Percentiles rank a stretch among this genome's conserved stretches.
These are phyloP conservation scores for Macrosteles quadrilineatus DNA, from an alignment of 1,140 invertebrate species.

Conservation along the genomic window DNA sequence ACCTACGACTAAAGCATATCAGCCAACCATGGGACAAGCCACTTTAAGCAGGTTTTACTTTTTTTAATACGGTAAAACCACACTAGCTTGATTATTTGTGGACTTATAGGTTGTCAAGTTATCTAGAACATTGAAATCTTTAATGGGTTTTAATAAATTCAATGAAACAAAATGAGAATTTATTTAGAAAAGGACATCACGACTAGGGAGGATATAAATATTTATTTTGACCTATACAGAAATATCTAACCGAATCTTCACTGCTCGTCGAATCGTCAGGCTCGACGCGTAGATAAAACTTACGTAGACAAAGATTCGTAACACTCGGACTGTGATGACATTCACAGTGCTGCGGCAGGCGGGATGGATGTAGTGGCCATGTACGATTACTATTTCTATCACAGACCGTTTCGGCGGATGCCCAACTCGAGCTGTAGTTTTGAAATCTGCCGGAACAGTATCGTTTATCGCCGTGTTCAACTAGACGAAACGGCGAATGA, in stretches of 20 bases:
- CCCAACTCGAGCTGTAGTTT: not conserved
- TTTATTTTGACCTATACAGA: not conserved
- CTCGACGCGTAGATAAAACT: not conserved
- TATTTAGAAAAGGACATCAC: too few relatives aligned
- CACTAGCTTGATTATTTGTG: too few relatives aligned
- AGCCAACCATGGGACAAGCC: too few relatives aligned
- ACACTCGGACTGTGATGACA: too few relatives aligned
- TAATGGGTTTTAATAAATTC: too few relatives aligned
- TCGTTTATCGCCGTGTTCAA: not conserved
- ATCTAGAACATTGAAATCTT: too few relatives aligned
- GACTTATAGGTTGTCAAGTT: too few relatives aligned
- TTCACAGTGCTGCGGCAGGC: not conserved
- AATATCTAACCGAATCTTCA: not conserved
- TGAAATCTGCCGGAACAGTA: not conserved
- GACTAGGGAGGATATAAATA: not conserved
- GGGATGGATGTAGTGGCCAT: not conserved
- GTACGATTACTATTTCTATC: not conserved
- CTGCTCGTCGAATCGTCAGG: not conserved
- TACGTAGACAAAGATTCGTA: not conserved
- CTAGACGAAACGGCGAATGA: not conserved
- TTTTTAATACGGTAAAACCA: too few relatives aligned
- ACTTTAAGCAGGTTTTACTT: too few relatives aligned
- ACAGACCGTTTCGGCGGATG: not conserved
- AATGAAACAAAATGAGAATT: too few relatives aligned
- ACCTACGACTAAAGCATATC: too few relatives aligned